Evolutionary conservation across 1,140 invertebrate genomes (phyloP), one percentile per base, ranked within the genome.

Genomic region (Bombus haemorrhoidalis): DNA sequence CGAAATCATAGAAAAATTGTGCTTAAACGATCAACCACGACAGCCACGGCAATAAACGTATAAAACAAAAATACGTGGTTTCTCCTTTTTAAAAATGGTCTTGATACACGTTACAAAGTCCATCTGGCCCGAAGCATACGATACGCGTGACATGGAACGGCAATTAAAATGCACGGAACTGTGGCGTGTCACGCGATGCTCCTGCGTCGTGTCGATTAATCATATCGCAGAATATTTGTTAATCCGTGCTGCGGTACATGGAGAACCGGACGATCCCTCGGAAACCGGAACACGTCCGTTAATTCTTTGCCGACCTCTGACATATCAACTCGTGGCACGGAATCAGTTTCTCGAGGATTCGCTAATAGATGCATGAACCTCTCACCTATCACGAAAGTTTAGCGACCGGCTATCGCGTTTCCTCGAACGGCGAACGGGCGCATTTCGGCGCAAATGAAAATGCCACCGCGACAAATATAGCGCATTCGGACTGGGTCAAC

Each of bases 321-420:
- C 84, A 73, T 85, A 81, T 74, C 41, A 8, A 53, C 10, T 10
- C 13, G 22, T 18, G 18, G 15, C 32, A 8, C 32, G n/a, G n/a
- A 66, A 32, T 34, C n/a, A 5, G n/a, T 34, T 15, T 59, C 32
- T 34, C 53, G 69, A 39, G 47, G 77, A 32, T 41, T 68, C 71
- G 59, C n/a, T 81, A 81, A 75, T 47, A 57, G 43, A 81, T 74
- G 78, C 84, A 68, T 47, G 78, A 85, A 85, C 84, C 37, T 74
- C 43, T 85, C 84, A 85, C 84, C 84, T 85, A 85, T 85, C 84
- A 85, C 84, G 84, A 85, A 81, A 81, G 78, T 75, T 59, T 22
- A 22, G 57, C 15, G 10, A n/a, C 6, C 25, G 32, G 41, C 68
- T 53, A 66, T 28, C 43, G 25, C 5, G 78, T 85, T 85, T 43